Percentiles rank a stretch among this genome's conserved stretches.
phyloP scores from a whole-genome alignment of 2,888 invertebrate genomes.

The Netelia virgata region DNA sequence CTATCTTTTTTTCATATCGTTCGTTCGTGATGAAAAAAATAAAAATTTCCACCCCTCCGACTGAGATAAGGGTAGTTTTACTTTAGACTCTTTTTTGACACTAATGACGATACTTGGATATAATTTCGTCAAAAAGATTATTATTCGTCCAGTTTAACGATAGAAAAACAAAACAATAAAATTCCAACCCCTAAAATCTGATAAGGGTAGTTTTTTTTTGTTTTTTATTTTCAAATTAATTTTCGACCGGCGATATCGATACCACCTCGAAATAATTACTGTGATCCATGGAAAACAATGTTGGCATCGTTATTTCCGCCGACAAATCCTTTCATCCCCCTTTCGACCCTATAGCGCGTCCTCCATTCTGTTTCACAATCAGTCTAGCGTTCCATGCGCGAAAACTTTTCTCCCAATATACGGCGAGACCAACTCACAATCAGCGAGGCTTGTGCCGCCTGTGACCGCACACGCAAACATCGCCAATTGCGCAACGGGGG shows the following conservation, averaged over 20 bases:
- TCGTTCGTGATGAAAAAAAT: no score
- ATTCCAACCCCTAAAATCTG: no score
- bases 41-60: no score
- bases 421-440: constrained; percentile 53
- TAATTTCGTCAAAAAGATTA: no score
- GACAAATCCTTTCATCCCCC: constrained; percentile 39
- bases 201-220: no score
- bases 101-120: no score
- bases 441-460: constrained; percentile 47
- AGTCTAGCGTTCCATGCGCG: constrained; percentile 26
- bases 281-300: constrained; percentile 13
- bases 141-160: no score
- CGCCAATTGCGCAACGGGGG: constrained; percentile 21
- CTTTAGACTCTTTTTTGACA: no score
- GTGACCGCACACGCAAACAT: constrained; percentile 28
- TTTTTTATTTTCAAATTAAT: neutral
- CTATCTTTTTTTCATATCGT: no score
- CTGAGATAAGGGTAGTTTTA: no score
- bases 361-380: neutral
- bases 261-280: neutral
- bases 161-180: no score
- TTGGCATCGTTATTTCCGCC: constrained; percentile 18
- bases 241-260: neutral
- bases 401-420: constrained; percentile 34
- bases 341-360: constrained; percentile 22